Evolutionary conservation across 1,140 invertebrate genomes (phyloP).

Genomic region (Streblospio benedicti): DNA sequence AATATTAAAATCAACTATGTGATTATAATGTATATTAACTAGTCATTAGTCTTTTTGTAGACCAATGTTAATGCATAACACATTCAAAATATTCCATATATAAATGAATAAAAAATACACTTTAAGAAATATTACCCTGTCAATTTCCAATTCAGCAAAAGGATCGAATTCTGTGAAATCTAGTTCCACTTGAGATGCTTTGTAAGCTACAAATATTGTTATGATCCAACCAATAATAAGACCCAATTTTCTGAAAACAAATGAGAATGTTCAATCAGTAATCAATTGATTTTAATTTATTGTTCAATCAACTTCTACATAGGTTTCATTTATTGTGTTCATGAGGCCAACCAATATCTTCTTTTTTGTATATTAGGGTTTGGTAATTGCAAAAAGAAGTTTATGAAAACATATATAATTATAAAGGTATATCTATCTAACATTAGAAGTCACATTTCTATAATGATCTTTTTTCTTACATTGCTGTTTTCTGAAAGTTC

Average conservation of each 20-base stretch:
- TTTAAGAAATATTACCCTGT: constrained; percentile 55
- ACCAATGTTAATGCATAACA: too few species aligned
- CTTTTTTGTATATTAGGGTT: too few species aligned
- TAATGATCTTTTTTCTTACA: constrained; percentile 34
- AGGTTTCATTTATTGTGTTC: too few species aligned
- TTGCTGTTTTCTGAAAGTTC: constrained; percentile 59
- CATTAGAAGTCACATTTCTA: background rate
- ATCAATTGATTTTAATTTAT: too few species aligned
- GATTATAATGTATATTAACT: background rate
- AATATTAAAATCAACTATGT: background rate
- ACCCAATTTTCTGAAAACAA: background rate
- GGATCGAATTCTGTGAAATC: constrained; percentile 98
- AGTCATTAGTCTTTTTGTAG: background rate
- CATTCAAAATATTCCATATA: background rate
- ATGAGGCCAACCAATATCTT: too few species aligned
- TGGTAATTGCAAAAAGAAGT: background rate
- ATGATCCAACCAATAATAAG: background rate
- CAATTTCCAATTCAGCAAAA: constrained; percentile 87
- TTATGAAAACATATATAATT: background rate
- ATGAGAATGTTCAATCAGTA: too few species aligned
- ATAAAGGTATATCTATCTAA: background rate
- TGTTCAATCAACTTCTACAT: too few species aligned
- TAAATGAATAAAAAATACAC: constrained; percentile 4
- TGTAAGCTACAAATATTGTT: constrained; percentile 43
- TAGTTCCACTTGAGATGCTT: constrained; percentile 94